Conservation (phyloP, 1,140 invertebrate genomes). For the Panonychus citri region DNA sequence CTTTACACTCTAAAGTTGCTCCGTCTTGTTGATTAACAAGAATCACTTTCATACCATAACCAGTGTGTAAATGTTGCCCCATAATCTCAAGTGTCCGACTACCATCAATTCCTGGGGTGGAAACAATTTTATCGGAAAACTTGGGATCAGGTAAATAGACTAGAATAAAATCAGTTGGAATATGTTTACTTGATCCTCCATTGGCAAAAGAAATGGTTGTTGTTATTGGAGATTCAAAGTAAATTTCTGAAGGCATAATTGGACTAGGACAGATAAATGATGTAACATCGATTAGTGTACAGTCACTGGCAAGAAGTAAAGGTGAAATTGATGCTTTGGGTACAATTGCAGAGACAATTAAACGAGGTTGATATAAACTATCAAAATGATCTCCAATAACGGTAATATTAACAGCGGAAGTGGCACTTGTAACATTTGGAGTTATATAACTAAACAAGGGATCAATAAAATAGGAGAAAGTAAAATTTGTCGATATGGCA, state of each 20-base stretch:
- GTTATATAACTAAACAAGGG: slow-evolving; percentile 4
- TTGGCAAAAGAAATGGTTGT: too few relatives aligned
- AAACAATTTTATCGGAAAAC: background rate
- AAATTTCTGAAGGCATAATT: background rate
- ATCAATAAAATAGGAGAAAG: slow-evolving; percentile 10
- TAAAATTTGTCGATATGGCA: slow-evolving; percentile 1
- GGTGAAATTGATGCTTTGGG: background rate
- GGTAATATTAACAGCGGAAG: background rate
- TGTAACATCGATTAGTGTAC: background rate
- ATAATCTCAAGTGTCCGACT: background rate
- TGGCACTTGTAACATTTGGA: background rate
- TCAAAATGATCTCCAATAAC: background rate
- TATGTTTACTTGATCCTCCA: background rate
- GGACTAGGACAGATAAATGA: background rate
- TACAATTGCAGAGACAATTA: background rate
- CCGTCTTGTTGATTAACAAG: background rate
- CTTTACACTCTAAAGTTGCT: background rate
- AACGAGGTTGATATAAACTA: background rate
- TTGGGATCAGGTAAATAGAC: background rate
- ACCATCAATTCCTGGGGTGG: background rate
- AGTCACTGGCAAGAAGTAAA: background rate
- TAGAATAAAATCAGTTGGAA: background rate
- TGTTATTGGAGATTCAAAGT: background rate
- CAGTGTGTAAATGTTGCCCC: background rate
- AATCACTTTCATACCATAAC: background rate